phyloP scores from a whole-genome alignment of 92 coral and sea anemone species.

The Muricea muricata region DNA sequence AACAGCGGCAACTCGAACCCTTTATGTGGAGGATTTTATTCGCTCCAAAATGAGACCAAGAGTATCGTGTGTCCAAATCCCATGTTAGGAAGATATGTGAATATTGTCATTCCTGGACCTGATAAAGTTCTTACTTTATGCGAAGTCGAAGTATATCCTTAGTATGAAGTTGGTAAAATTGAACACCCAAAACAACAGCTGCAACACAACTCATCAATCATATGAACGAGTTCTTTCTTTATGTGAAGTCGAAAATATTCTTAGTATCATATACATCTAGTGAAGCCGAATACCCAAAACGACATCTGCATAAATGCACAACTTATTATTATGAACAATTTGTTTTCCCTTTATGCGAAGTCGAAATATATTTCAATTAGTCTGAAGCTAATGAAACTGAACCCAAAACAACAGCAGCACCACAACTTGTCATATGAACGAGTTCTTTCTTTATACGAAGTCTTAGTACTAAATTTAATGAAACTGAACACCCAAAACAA shows the following conservation, averaged over 20 bases:
- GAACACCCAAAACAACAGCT: background rate
- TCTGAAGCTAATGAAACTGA: background rate
- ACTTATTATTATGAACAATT: too few relatives aligned
- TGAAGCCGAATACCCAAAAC: too few relatives aligned
- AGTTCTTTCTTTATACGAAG: too few relatives aligned
- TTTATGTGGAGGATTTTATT: constrained; percentile 33
- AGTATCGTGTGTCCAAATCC: constrained; percentile 42
- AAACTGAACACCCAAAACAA: too few relatives aligned
- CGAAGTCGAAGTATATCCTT: constrained; percentile 45
- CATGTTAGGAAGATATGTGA: constrained; percentile 56
- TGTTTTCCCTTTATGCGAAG: constrained; percentile 31
- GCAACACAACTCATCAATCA: too few relatives aligned
- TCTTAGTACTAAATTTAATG: too few relatives aligned
- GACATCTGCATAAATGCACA: too few relatives aligned
- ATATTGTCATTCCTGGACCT: constrained; percentile 9
- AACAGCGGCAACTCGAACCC: constrained; percentile 55
- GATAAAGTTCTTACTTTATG: constrained; percentile 10
- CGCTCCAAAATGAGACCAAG: background rate
- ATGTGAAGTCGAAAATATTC: too few relatives aligned
- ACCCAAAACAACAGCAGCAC: background rate
- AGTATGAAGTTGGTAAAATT: background rate
- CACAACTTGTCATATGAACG: too few relatives aligned
- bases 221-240: too few relatives aligned
- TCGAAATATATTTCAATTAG: constrained; percentile 36
- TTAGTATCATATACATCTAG: too few relatives aligned